These are phyloP conservation scores for Leucophora obtusa DNA, from an alignment of 2,888 invertebrate species.

Conservation along the genomic window DNA sequence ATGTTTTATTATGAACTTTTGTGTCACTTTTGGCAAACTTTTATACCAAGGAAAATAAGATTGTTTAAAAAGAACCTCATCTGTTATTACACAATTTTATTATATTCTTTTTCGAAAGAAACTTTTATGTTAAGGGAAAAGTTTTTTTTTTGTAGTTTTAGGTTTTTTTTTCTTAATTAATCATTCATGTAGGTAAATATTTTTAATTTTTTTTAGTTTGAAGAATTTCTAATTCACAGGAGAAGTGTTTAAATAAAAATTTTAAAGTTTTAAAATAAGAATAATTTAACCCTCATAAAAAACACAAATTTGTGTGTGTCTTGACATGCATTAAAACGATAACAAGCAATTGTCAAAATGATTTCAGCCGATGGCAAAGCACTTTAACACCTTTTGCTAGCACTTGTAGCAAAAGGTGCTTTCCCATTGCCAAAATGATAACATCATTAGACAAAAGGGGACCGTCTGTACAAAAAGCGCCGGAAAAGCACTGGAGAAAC, in stretches of 20 bases:
- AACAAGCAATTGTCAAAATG: too few species aligned
- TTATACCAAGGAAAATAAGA: neutral
- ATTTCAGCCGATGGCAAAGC: too few species aligned
- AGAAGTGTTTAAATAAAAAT: neutral
- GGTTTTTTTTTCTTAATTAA: conserved; percentile 31
- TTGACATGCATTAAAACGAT: too few species aligned
- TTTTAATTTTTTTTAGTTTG: neutral
- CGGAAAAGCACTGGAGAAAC: too few species aligned
- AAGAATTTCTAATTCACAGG: too few species aligned
- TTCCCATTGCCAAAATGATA: too few species aligned
- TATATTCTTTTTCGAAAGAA: conserved; percentile 9
- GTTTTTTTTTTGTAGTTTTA: neutral
- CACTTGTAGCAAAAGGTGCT: too few species aligned
- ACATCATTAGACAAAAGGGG: too few species aligned
- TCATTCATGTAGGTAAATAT: conserved; percentile 20
- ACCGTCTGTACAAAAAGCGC: too few species aligned
- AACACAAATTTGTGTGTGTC: neutral
- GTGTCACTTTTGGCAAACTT: conserved; percentile 5
- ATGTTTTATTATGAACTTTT: conserved; percentile 4
- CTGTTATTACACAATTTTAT: conserved; percentile 1
- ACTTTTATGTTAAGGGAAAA: conserved; percentile 22
- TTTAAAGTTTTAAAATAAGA: neutral
- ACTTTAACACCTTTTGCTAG: too few species aligned
- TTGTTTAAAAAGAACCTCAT: conserved; percentile 10
- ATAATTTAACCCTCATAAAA: neutral